Evolutionary conservation across 2,113 vertebrate species (phyloP), one percentile per base, ranked within the genome.

Genomic region (Suncus etruscus): DNA sequence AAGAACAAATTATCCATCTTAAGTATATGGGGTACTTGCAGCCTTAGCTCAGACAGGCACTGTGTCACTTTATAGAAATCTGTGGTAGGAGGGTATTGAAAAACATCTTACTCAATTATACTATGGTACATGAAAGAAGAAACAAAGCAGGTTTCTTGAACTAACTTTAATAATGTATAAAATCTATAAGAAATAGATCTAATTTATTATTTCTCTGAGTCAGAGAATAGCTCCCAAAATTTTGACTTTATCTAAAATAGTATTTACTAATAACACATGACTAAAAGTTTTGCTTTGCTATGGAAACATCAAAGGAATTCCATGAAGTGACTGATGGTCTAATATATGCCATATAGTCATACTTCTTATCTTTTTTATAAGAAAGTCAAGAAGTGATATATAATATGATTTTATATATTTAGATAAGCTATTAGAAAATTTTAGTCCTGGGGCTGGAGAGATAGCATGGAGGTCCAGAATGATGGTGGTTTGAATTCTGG

Each of bases 111-210:
- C 1, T 8, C 11, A 89, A 25, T 66, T 47, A 54, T 39, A 65
- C 32, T 8, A 66, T 22, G 32, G 47, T 18, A 32, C 16, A 48
- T n/a, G 54, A 77, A 84, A 83, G 9, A 78, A 88, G 11, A 39
- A 50, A 15, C 1, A 65, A 58, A 87, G 7, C 1, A 39, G 32
- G 12, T 20, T 58, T 58, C 15, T 69, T 50, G 48, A 90, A 5
- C 7, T 90, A 69, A 61, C 91, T 93, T 80, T 80, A 72, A 83
- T 58, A 83, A 32, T 76, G 27, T 3, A 31, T 82, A 75, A 83
- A 83, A 87, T 4, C 11, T 48, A 68, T 5, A 18, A 89, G 24
- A 58, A 76, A 80, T 86, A 22, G 51, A 32, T 47, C 66, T 85
- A 69, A 69, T 47, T 2, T 15, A 48, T 48, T 70, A 74, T 54